Conservation (phyloP, 2,113 vertebrate species). For the Speoplatyrhinus poulsoni region DNA sequence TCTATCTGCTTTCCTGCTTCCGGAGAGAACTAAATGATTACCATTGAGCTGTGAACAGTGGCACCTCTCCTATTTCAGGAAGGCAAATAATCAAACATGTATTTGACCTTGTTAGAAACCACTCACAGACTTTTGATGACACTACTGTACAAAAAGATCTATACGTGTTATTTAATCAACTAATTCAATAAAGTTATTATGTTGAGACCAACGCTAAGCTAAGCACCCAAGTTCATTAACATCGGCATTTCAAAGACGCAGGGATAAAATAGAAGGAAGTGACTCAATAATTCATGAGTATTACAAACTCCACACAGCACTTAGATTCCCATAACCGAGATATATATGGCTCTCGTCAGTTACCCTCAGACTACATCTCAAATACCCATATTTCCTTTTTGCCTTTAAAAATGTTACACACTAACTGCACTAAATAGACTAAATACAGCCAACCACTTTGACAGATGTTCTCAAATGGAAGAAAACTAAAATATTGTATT, state of each 20-base stretch:
- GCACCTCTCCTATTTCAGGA: conserved; percentile 60
- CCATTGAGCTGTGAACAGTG: conserved; percentile 42
- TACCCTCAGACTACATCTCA: neutral
- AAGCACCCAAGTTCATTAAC: conserved; percentile 5
- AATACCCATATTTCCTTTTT: too few species aligned
- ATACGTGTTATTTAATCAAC: neutral
- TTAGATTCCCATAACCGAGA: conserved; percentile 17
- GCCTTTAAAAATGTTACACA: too few species aligned
- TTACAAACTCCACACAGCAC: conserved; percentile 34
- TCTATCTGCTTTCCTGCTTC: conserved; percentile 49
- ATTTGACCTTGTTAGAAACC: conserved; percentile 43
- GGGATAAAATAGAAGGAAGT: conserved; percentile 24
- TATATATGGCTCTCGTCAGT: neutral
- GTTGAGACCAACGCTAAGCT: neutral
- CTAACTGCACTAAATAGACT: conserved; percentile 30
- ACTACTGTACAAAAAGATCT: neutral
- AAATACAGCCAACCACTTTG: conserved; percentile 4
- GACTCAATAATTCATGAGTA: conserved; percentile 63
- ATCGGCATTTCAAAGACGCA: conserved; percentile 43
- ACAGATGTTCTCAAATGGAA: conserved; percentile 12
- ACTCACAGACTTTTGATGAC: neutral
- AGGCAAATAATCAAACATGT: conserved; percentile 54
- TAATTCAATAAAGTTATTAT: conserved; percentile 19
- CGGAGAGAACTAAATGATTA: conserved; percentile 46
- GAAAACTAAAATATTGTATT: conserved; percentile 2